A percentile compares a stretch with the other conserved stretches of the same genome.
phyloP scores from a whole-genome alignment of 2,888 invertebrate species.

The Mesorhabditis spiculigera region DNA sequence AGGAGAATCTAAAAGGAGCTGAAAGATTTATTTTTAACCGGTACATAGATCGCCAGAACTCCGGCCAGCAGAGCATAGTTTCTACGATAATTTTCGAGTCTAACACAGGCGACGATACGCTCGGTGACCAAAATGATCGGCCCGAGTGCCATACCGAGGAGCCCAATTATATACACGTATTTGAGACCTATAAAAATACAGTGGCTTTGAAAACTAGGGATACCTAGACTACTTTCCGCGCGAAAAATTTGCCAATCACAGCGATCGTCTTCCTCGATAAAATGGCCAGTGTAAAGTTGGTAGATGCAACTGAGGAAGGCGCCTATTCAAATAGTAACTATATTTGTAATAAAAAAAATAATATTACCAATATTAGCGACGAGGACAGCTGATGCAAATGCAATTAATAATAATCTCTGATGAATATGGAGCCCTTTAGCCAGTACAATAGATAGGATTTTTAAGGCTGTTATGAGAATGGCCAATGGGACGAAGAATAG shows the following conservation, averaged over 20 bases:
- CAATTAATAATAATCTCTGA: not conserved
- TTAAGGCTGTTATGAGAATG: not conserved
- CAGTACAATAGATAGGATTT: not conserved
- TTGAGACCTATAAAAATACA: not conserved
- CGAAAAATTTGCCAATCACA: slow-evolving; percentile 1
- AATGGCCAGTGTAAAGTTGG: not conserved
- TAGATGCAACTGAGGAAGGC: slow-evolving; percentile 4
- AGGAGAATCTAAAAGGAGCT: not conserved
- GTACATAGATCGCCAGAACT: not conserved
- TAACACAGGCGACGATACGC: slow-evolving; percentile 1
- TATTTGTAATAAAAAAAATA: too few relatives aligned
- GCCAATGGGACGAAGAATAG: not conserved
- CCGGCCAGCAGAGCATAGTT: not conserved
- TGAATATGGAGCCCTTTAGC: not conserved
- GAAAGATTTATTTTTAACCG: not conserved
- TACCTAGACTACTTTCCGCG: not conserved
- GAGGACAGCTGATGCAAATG: not conserved
- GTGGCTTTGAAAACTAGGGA: too few relatives aligned
- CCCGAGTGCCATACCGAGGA: not conserved
- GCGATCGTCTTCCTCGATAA: not conserved
- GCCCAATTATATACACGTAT: not conserved
- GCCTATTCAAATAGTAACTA: not conserved
- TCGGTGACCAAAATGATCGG: slow-evolving; percentile 1
- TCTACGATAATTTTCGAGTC: not conserved
- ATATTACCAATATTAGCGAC: not conserved